Evolutionary conservation across 2,113 vertebrate species (phyloP).

Genomic region (Nestor notabilis): DNA sequence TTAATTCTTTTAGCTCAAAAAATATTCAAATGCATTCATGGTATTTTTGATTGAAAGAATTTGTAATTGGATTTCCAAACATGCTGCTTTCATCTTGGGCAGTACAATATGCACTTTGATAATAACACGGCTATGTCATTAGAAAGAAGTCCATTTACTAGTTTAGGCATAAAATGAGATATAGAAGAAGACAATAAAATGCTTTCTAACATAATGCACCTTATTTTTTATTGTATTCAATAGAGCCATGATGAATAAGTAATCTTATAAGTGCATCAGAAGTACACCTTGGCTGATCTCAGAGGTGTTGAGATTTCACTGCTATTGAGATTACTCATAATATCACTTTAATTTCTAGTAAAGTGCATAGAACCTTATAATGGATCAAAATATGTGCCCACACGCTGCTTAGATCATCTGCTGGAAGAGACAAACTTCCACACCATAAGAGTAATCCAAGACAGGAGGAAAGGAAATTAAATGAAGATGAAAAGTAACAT

Average conservation of each 20-base stretch:
- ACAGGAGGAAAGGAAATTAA: not conserved
- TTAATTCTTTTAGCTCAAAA: slow-evolving; percentile 87
- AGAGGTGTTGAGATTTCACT: slow-evolving; percentile 44
- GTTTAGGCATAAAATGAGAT: slow-evolving; percentile 90
- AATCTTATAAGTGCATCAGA: slow-evolving; percentile 85
- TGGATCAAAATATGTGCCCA: slow-evolving; percentile 3
- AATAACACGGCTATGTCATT: slow-evolving; percentile 95
- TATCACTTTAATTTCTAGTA: slow-evolving; percentile 40
- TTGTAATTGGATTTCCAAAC: slow-evolving; percentile 95
- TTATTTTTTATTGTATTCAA: slow-evolving; percentile 84
- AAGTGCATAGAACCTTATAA: slow-evolving; percentile 17
- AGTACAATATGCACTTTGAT: slow-evolving; percentile 86
- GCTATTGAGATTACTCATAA: slow-evolving; percentile 2
- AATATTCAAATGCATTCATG: slow-evolving; percentile 88
- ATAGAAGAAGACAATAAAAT: slow-evolving; percentile 91
- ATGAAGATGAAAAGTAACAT: not conserved
- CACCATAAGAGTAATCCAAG: not conserved
- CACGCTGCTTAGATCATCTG: not conserved
- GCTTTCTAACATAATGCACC: slow-evolving; percentile 80
- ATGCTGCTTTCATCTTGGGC: slow-evolving; percentile 84
- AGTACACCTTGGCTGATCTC: slow-evolving; percentile 68
- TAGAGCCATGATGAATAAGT: slow-evolving; percentile 89
- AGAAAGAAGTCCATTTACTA: slow-evolving; percentile 85
- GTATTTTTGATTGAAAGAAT: slow-evolving; percentile 94
- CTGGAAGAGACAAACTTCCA: not conserved